These are phyloP conservation scores for Eurosta solidaginis DNA, from an alignment of 1,140 invertebrate genomes.

Conservation along the genomic window DNA sequence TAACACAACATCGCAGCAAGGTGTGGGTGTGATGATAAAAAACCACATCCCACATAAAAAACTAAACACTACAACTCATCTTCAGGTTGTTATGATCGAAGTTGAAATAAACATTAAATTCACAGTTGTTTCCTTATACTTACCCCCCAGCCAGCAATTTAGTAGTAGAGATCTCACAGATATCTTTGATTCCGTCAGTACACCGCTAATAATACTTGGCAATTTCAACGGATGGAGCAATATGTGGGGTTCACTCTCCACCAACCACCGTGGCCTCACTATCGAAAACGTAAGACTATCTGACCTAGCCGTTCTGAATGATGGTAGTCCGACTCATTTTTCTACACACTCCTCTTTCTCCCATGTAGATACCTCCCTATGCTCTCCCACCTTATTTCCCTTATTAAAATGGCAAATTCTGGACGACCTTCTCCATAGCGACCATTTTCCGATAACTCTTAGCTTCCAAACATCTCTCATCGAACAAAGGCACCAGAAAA, in stretches of 20 bases:
- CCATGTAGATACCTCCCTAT: neutral
- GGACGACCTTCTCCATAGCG: neutral
- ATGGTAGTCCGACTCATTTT: neutral
- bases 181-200: neutral
- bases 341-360: neutral
- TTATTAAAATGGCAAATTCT: neutral
- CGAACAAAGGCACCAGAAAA: neutral
- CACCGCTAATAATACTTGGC: neutral
- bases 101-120: neutral
- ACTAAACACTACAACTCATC: neutral
- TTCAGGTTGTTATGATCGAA: neutral
- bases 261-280: neutral
- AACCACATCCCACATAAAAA: neutral
- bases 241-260: neutral
- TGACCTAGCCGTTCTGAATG: neutral
- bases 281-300: neutral
- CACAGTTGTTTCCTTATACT: neutral
- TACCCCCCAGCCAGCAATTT: neutral
- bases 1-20: neutral
- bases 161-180: neutral
- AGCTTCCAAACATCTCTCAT: neutral
- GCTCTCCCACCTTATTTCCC: neutral
- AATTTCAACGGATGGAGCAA: neutral
- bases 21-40: neutral
- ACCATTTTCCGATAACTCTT: neutral